Evolutionary conservation across 2,797 vertebrate species (phyloP), one percentile per base, ranked within the genome.

Genomic region (Gymnodraco acuticeps): DNA sequence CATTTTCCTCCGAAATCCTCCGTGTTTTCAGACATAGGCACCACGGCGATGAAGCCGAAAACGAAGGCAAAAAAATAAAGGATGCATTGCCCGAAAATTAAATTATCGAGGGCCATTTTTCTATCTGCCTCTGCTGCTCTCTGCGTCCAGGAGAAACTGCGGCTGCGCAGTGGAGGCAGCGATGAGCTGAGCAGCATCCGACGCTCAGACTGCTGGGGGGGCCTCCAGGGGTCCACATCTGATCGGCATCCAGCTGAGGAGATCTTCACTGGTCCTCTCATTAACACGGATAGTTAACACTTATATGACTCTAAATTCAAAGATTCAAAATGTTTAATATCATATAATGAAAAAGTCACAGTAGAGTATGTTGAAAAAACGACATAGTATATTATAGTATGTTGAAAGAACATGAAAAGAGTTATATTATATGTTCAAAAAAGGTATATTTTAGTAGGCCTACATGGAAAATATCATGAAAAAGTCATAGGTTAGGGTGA

Each of bases 11-110:
- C 95, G 92, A 98, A 98, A 81, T 97, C 97, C 60, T 95, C 96
- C 80, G 96, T 95, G 88, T 99, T 97, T 93, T 99, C 97, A 0
- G 96, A 96, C 64, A 99, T 95, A 13, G 98, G 98, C 80, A 99
- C 96, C 75, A 99, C 95, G 75, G 96, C 96, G 74, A 97, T 96
- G 85, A 98, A 97, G 75, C 97, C 97, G 89, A 97, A 97, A 10
- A 98, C 93, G 52, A 99, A 97, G 70, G 98, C 96, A 87, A 99
- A 87, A 86, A 97, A 97, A 90, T 96, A 97, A 73, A 97, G 94
- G 83, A 95, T 94, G 92, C 97, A 97, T 87, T 99, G 98, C 45
- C 95, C 97, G n/a, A 97, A 95, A 78, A 98, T 95, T 78, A 97
- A 94, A 92, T 96, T 95, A 88, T 94, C 96, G 81, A 96, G 95